A percentile compares a stretch with the other conserved stretches of the same genome.
Conservation (phyloP, 2,113 vertebrate genomes). For the Atherinomorus stipes region DNA sequence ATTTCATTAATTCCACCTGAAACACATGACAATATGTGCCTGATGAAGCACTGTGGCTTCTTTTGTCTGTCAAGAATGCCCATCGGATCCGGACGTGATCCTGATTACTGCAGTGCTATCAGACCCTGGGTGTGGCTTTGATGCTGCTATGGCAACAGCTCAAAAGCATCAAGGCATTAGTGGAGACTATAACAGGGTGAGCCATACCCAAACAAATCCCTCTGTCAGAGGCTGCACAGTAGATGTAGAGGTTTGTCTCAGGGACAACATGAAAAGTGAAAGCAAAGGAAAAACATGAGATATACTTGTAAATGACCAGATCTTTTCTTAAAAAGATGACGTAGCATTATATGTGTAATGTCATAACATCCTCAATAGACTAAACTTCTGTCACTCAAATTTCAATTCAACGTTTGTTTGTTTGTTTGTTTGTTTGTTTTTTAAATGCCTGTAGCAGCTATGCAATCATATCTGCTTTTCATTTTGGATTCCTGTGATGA, state of each 20-base stretch:
- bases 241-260: conserved; percentile 33
- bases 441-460: conserved; percentile 47
- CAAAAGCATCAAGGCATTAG: conserved; percentile 54
- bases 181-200: conserved; percentile 51
- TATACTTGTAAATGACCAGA: neutral
- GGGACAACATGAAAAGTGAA: conserved; percentile 1
- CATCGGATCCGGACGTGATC: conserved; percentile 52
- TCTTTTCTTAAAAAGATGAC: neutral
- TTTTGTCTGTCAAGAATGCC: conserved; percentile 37
- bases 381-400: neutral
- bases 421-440: too few relatives aligned
- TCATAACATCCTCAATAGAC: neutral
- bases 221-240: conserved; percentile 30
- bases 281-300: neutral
- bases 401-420: conserved; percentile 24
- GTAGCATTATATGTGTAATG: neutral
- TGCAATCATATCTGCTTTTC: conserved; percentile 41
- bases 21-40: conserved; percentile 6
- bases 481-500: conserved; percentile 33
- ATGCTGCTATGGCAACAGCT: conserved; percentile 77
- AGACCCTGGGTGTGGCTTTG: conserved; percentile 49
- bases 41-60: neutral
- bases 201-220: conserved; percentile 37
- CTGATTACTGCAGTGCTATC: conserved; percentile 58
- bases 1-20: neutral